Base-by-base conservation (phyloP, 2,888 invertebrate genomes). In the Agrotis exclamationis region DNA sequence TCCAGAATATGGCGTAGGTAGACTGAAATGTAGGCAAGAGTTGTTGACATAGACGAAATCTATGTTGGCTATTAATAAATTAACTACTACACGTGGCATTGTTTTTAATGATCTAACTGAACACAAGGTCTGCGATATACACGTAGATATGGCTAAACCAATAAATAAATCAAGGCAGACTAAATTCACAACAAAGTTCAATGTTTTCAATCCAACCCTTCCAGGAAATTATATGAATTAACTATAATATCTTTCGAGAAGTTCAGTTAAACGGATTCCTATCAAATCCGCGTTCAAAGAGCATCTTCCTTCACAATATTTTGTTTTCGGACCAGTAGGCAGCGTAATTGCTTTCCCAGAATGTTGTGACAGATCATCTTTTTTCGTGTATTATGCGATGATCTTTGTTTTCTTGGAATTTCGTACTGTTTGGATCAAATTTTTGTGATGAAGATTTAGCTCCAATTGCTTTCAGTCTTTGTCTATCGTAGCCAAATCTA, bases 331-430 rank as follows among this genome's bases (percentile, higher is more conserved):
- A 48, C 60, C 76, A 78, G 48, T 53, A 60, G 44, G 47, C 70
- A 28, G 28, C 53, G 75, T 83, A 74, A 80, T 85, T 80, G 76
- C 56, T 83, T 83, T 67, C 48, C 39, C 20, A 45, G 39, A 45
- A 70, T 66, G 39, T 69, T 69, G 50, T 63, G 47, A 22, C 60
- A 51, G 54, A 50, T 50, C 20, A 60, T 56, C 9, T 63, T 70
- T 64, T 72, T 24, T 22, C 1, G 9, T 14, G 39, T 39, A 39
- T 39, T 39, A 39, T 39, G 45, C 53, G 22, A 45, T 28, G 3
- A 20, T 22, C 20, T 53, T 51, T 45, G n/a, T 5, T 48, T 47
- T 39, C 18, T 53, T n/a, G 1, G 22, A 51, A 47, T 28, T n/a
- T 48, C 5, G 13, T 44, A 22, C 16, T 45, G 14, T 58, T 68